Conservation (phyloP, 2,113 vertebrate species). For the Rhea pennata region DNA sequence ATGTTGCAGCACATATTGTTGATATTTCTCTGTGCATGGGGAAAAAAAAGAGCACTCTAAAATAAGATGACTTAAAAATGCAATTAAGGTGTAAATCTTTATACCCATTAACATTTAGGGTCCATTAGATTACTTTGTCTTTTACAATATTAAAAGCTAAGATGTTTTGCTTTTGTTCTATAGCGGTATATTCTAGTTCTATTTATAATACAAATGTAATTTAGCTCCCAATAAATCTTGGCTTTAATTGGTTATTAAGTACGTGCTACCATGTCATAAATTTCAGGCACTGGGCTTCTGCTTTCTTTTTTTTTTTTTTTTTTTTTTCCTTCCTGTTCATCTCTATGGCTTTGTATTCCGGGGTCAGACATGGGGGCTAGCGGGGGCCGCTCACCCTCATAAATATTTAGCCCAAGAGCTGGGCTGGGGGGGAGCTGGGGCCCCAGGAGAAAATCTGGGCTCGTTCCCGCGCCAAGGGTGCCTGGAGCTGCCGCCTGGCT, state of each 20-base stretch:
- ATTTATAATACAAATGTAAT: slow-evolving; percentile 69
- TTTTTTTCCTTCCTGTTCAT: not conserved
- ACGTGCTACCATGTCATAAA: slow-evolving; percentile 41
- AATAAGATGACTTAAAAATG: slow-evolving; percentile 65
- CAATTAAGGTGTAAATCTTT: slow-evolving; percentile 79
- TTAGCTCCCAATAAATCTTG: slow-evolving; percentile 70
- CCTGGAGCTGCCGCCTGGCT: not conserved
- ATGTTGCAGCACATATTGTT: slow-evolving; percentile 42
- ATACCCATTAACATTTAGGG: slow-evolving; percentile 73
- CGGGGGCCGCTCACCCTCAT: no score
- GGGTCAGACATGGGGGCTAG: not conserved
- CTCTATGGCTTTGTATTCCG: not conserved
- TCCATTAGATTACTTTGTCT: slow-evolving; percentile 76
- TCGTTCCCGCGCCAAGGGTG: not conserved
- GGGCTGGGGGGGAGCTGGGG: not conserved
- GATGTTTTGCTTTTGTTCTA: slow-evolving; percentile 63
- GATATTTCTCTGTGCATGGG: slow-evolving; percentile 66
- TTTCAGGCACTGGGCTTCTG: not conserved
- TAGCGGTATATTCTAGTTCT: slow-evolving; percentile 58
- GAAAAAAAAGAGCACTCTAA: slow-evolving; percentile 45
- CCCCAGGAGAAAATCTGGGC: not conserved
- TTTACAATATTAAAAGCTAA: slow-evolving; percentile 69
- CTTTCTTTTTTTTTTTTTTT: not conserved
- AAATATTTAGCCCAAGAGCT: not conserved
- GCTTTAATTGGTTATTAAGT: slow-evolving; percentile 77